Evolutionary conservation across 2,113 vertebrate genomes (phyloP).

Genomic region (Macquaria australasica): DNA sequence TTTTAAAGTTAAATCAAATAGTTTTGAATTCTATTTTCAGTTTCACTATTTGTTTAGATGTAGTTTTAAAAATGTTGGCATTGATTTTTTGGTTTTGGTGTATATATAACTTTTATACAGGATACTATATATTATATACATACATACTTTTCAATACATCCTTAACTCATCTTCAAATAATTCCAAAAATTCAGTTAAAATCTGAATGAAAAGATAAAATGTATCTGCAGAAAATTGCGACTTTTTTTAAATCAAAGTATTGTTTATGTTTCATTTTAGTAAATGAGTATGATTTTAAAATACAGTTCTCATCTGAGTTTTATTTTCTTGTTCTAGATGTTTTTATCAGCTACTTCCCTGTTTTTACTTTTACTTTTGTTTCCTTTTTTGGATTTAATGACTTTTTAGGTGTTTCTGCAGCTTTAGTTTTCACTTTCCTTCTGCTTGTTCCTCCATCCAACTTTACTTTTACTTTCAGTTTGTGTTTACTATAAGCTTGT

Average conservation of each 20-base stretch:
- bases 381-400: background rate
- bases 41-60: no score
- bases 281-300: background rate
- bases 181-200: background rate
- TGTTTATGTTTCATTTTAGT: background rate
- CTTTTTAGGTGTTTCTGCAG: background rate
- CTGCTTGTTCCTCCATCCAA: fast-evolving
- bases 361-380: background rate
- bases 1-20: no score
- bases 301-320: background rate
- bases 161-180: no score
- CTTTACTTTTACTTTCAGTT: constrained; percentile 28
- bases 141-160: no score
- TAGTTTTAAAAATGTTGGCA: no score
- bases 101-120: no score
- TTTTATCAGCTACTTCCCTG: background rate
- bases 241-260: background rate
- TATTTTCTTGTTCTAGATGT: background rate
- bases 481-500: no score
- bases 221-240: background rate
- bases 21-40: no score
- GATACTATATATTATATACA: no score
- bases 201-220: background rate
- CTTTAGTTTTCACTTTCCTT: background rate
- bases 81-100: no score